Base-by-base conservation (phyloP, 2,113 vertebrate genomes). In the Dinomys branickii region DNA sequence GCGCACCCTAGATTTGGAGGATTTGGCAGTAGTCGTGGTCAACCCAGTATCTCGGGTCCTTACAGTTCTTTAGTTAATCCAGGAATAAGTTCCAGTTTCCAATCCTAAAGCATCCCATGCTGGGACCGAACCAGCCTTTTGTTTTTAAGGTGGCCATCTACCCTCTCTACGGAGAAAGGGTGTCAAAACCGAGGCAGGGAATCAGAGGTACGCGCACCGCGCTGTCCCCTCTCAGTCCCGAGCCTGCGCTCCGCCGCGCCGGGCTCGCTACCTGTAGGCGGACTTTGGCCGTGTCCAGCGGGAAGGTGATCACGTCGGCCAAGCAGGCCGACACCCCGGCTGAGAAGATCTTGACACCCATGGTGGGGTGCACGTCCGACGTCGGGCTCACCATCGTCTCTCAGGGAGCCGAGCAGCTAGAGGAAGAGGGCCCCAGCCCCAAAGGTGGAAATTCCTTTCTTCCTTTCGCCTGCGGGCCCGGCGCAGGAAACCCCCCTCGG, bases 241-340 rank as follows among this genome's bases (percentile, higher is more conserved):
- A 24, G 52, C 22, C 9, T 35, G 1, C 24, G 13, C 26, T 5
- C 28, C 22, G 0, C 19, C 8, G 41, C 1, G 0, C 2, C 12
- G 1, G 38, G 5, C 24, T 87, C 1, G 19, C 65, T 94, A 97
- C 97, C 97, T 98, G 97, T 0, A 97, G 98, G 99, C 97, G 95
- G 75, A 98, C 97, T 96, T 97, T 97, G 87, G 96, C 97, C 0
- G 97, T 97, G 94, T 97, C 99, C 98, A 99, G 98, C 47, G 99
- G 99, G 95, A 99, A 99, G 33, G 99, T 99, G 98, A 99, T 96
- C 5, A 99, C 94, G 28, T 99, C 99, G 0, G 99, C 99, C n/a
- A 99, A 97, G 67, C 99, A 99, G 35, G 99, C 99, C 0, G 99
- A 98, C 11, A 97, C 97, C 1, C 99, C 99, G 0, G 99, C 99